These are phyloP conservation scores for Propithecus perrieri DNA, from an alignment of 2,797 vertebrate species.

Conservation along the genomic window DNA sequence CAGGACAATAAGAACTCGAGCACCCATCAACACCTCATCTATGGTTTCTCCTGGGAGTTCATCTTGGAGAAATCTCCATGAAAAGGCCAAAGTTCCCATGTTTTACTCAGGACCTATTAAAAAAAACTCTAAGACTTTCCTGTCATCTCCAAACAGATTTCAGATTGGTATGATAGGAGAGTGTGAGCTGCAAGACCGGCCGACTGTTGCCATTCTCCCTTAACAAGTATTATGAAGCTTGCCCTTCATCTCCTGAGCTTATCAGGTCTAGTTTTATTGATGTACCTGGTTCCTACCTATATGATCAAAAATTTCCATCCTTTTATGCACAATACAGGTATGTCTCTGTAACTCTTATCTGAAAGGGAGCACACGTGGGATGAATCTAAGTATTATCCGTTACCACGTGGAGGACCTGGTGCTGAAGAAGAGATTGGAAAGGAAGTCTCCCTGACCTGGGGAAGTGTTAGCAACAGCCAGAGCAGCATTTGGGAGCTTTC, in stretches of 20 bases:
- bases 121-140: background rate
- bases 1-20: background rate
- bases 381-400: background rate
- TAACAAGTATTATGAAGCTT: background rate
- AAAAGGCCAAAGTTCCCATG: background rate
- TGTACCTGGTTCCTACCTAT: background rate
- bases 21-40: background rate
- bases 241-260: background rate
- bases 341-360: background rate
- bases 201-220: background rate
- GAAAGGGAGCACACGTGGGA: background rate
- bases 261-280: background rate
- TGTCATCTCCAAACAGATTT: background rate
- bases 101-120: background rate
- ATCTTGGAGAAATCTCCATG: background rate
- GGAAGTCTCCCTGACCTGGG: background rate
- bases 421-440: background rate
- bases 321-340: background rate
- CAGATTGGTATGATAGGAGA: background rate
- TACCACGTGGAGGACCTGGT: background rate
- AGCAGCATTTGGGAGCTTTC: background rate
- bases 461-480: background rate
- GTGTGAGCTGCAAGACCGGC: background rate
- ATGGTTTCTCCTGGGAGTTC: background rate
- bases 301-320: background rate